A percentile compares a stretch with the other conserved stretches of the same genome.
Conservation (phyloP, 2,113 vertebrate genomes). For the Leptosomus discolor region DNA sequence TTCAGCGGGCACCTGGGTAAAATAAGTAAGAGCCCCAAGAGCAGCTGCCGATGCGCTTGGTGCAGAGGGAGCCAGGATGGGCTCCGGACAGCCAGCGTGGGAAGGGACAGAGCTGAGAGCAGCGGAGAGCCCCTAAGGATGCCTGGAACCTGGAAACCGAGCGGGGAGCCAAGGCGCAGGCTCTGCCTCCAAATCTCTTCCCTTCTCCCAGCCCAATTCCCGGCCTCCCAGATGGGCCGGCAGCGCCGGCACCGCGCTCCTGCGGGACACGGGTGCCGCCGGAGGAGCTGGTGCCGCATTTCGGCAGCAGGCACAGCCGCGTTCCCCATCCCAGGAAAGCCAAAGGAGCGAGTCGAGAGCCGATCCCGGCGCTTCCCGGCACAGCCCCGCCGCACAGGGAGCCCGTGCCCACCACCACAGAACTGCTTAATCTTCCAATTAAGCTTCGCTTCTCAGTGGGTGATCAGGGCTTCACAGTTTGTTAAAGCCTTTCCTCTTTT, state of each 20-base stretch:
- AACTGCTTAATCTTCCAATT: not conserved
- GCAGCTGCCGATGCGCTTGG: not conserved
- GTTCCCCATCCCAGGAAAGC: not conserved
- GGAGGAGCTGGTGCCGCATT: accelerated
- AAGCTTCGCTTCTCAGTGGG: not conserved
- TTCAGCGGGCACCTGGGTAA: not conserved
- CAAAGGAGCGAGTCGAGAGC: not conserved
- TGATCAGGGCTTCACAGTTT: not conserved
- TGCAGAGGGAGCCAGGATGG: not conserved
- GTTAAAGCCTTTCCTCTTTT: constrained; percentile 24
- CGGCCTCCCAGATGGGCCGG: accelerated
- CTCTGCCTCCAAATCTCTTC: not conserved
- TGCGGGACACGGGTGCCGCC: accelerated
- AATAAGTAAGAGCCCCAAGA: not conserved
- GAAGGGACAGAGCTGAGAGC: not conserved
- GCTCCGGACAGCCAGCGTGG: not conserved
- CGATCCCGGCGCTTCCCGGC: not conserved
- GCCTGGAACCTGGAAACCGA: not conserved
- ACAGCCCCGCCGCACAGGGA: not conserved
- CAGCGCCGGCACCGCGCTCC: accelerated
- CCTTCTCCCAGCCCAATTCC: not conserved
- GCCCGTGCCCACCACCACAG: not conserved
- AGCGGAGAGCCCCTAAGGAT: not conserved
- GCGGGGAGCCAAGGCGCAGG: not conserved
- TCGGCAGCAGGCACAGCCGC: accelerated